phyloP scores from a whole-genome alignment of 2,797 vertebrate genomes.

The Liparis tanakae region DNA sequence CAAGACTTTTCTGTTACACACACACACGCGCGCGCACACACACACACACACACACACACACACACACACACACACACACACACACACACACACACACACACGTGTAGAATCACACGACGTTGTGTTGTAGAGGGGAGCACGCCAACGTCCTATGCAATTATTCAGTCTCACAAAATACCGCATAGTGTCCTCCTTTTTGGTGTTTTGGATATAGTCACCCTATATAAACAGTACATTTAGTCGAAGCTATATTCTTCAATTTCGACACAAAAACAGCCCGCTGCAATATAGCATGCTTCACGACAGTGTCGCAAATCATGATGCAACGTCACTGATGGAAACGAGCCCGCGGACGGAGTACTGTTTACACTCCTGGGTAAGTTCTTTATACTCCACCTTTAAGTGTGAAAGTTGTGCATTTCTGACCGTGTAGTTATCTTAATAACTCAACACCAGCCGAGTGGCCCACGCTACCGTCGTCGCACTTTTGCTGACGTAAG shows the following conservation, averaged over 20 bases:
- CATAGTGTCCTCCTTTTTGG: too few species aligned
- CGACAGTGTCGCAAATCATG: slow-evolving; percentile 71
- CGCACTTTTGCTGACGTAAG: slow-evolving; percentile 43
- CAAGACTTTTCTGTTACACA: too few species aligned
- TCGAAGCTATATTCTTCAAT: not conserved
- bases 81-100: too few species aligned
- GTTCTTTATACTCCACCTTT: slow-evolving; percentile 29
- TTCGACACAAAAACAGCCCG: not conserved
- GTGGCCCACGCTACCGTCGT: not conserved
- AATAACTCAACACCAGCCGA: not conserved
- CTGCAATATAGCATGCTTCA: slow-evolving; percentile 11
- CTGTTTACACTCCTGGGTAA: slow-evolving; percentile 81
- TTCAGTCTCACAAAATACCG: too few species aligned
- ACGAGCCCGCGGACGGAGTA: slow-evolving; percentile 39
- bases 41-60: too few species aligned
- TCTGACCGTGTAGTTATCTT: not conserved
- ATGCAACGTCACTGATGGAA: slow-evolving; percentile 68
- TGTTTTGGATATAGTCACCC: too few species aligned
- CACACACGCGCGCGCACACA: too few species aligned
- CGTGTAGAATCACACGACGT: too few species aligned
- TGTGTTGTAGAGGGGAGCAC: too few species aligned
- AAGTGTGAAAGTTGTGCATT: not conserved
- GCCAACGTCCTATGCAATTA: too few species aligned
- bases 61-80: too few species aligned
- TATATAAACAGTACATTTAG: too few species aligned